phyloP scores from a whole-genome alignment of 1,140 invertebrate species.

The Whitmania pigra region DNA sequence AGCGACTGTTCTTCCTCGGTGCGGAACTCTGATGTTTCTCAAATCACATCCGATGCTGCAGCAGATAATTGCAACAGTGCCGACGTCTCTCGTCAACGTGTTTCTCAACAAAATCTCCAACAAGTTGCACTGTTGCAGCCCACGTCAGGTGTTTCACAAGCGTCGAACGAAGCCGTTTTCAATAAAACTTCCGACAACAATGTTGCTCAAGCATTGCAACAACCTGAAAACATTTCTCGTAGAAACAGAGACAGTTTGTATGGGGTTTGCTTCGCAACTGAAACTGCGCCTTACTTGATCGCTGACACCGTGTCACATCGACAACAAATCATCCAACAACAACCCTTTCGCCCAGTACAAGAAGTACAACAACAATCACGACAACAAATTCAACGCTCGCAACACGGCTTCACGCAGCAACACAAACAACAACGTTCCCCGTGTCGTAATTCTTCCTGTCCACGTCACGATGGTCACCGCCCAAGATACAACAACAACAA shows the following conservation, averaged over 20 bases:
- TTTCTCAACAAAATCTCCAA: not conserved
- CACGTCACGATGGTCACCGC: not conserved
- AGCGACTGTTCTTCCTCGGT: not conserved
- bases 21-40: too few relatives aligned
- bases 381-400: not conserved
- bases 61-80: too few relatives aligned
- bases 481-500: constrained; percentile 1
- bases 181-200: not conserved
- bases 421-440: not conserved
- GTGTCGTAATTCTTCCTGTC: not conserved
- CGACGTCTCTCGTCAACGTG: constrained; percentile 1
- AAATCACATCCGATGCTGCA: too few relatives aligned
- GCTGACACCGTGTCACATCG: not conserved
- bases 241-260: not conserved
- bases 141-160: not conserved
- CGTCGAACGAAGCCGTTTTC: not conserved
- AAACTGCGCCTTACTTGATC: not conserved
- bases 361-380: not conserved
- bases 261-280: not conserved
- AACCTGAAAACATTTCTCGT: not conserved
- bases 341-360: not conserved
- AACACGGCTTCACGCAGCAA: not conserved
- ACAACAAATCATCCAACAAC: not conserved
- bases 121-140: not conserved
- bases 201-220: not conserved